Percentiles rank a stretch among this genome's conserved stretches.
Conservation (phyloP, 2,797 vertebrate species). For the Anguilla megastoma region DNA sequence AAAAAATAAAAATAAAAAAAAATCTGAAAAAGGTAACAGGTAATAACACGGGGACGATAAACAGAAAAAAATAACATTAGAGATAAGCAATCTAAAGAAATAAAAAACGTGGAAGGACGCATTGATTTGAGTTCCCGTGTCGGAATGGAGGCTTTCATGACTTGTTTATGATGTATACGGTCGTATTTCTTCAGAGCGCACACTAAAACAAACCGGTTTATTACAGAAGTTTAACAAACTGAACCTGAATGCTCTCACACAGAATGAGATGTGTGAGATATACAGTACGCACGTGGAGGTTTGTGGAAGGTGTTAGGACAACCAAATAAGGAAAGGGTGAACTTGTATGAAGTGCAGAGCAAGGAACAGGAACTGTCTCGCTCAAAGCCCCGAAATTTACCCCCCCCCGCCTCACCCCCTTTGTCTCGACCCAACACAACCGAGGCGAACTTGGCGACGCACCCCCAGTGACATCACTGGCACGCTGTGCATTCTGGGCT, state of each 20-base stretch:
- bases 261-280: slow-evolving; percentile 38
- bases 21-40: slow-evolving; percentile 50
- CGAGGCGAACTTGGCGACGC: slow-evolving; percentile 67
- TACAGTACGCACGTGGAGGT: slow-evolving; percentile 15
- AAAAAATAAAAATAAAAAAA: background rate
- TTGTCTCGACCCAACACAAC: slow-evolving; percentile 32
- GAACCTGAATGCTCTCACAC: slow-evolving; percentile 21
- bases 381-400: slow-evolving; percentile 53
- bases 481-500: background rate
- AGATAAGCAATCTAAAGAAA: slow-evolving; percentile 71
- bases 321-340: background rate
- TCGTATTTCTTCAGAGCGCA: background rate
- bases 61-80: slow-evolving; percentile 36
- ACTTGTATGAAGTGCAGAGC: background rate
- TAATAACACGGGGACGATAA: slow-evolving; percentile 72
- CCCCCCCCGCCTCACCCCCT: slow-evolving; percentile 62
- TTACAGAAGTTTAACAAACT: background rate
- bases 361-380: slow-evolving; percentile 50
- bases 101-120: slow-evolving; percentile 62
- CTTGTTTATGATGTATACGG: background rate
- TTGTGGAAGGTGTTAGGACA: background rate
- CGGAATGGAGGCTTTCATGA: background rate
- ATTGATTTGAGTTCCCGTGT: slow-evolving; percentile 58
- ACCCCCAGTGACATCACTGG: slow-evolving; percentile 7
- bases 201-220: background rate